These are phyloP conservation scores for Plectropomus leopardus DNA, from an alignment of 2,113 vertebrate species.

Conservation along the genomic window DNA sequence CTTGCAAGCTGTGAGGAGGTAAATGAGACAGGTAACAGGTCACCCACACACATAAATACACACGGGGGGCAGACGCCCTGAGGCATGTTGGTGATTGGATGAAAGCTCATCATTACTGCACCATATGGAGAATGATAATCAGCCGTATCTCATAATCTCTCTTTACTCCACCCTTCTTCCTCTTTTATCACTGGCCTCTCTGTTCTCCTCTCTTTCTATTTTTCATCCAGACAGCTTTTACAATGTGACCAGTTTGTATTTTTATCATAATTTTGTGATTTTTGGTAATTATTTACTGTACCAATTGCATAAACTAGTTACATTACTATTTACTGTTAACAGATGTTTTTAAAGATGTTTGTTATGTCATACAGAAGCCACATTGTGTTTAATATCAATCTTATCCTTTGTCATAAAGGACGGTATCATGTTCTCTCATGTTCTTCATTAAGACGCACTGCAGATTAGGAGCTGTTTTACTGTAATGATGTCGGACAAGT, in stretches of 20 bases:
- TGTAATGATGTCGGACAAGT: neutral
- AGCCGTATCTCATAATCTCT: slow-evolving; percentile 61
- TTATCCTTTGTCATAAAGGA: neutral
- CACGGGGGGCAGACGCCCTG: slow-evolving; percentile 59
- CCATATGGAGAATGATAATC: slow-evolving; percentile 76
- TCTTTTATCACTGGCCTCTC: neutral
- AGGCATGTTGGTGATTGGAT: slow-evolving; percentile 40
- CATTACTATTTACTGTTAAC: neutral
- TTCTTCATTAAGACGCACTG: neutral
- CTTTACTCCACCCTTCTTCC: slow-evolving; percentile 15
- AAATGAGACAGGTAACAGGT: slow-evolving; percentile 82
- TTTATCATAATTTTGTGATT: neutral
- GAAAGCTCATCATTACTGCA: slow-evolving; percentile 25
- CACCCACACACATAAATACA: slow-evolving; percentile 38
- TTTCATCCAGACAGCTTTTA: neutral
- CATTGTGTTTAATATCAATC: neutral
- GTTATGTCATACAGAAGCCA: neutral
- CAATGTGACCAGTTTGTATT: neutral
- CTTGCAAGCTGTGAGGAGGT: slow-evolving; percentile 82
- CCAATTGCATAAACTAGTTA: no score
- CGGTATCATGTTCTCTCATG: neutral
- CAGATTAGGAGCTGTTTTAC: neutral
- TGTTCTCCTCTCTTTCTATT: neutral
- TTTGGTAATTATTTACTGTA: neutral
- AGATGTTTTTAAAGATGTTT: neutral